Conservation (phyloP, 2,888 invertebrate genomes). For the Zaprionus lineosus region DNA sequence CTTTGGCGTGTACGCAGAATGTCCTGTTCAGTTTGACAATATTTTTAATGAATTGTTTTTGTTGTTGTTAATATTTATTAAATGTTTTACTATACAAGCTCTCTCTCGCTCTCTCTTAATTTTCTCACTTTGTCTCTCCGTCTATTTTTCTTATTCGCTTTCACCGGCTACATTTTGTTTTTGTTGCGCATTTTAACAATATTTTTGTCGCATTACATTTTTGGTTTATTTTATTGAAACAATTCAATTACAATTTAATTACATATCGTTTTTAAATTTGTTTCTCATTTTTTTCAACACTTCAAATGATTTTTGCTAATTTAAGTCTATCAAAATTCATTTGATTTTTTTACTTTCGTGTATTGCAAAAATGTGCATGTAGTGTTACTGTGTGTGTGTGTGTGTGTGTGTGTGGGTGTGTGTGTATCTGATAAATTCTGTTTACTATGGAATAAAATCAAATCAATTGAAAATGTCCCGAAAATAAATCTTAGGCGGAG, state of each 20-base stretch:
- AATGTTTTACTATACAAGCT: constrained; percentile 80
- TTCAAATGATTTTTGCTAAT: constrained; percentile 47
- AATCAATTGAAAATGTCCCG: constrained; percentile 52
- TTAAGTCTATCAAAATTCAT: constrained; percentile 50
- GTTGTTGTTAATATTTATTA: constrained; percentile 44
- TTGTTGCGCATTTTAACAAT: constrained; percentile 52
- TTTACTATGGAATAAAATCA: constrained; percentile 49
- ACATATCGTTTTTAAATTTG: constrained; percentile 42
- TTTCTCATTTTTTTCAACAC: constrained; percentile 38
- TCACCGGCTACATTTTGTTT: constrained; percentile 40
- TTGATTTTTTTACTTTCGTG: constrained; percentile 29
- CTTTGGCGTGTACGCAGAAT: constrained; percentile 25
- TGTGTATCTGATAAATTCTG: constrained; percentile 16
- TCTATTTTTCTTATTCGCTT: constrained; percentile 16
- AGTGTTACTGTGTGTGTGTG: constrained; percentile 19
- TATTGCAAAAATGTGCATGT: constrained; percentile 70
- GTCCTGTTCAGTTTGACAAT: constrained; percentile 22
- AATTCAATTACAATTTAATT: constrained; percentile 53
- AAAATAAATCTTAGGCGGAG: constrained; percentile 36
- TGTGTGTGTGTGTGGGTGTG: constrained; percentile 25
- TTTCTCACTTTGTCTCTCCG: constrained; percentile 1
- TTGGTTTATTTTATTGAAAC: constrained; percentile 47
- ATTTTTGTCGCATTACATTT: constrained; percentile 27
- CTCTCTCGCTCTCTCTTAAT: constrained; percentile 52
- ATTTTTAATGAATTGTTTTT: constrained; percentile 24